phyloP scores from a whole-genome alignment of 2,797 vertebrate genomes.

The Buceros bicornis region DNA sequence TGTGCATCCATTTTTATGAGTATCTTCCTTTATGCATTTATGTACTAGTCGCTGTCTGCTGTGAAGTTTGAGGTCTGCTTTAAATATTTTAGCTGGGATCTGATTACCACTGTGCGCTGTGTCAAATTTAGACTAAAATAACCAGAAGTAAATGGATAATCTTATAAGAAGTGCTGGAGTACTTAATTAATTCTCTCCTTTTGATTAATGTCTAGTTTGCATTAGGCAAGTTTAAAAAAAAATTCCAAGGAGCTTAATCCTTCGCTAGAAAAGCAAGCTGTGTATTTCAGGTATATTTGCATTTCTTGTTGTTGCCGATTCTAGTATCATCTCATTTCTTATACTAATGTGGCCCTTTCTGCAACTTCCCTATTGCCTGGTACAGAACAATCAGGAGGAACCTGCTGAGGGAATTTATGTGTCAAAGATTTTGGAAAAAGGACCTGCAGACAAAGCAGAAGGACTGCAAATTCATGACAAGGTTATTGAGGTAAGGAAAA shows the following conservation, averaged over 20 bases:
- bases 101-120: background rate
- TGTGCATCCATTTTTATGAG: background rate
- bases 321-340: background rate
- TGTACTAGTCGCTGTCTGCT: background rate
- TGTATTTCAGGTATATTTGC: slow-evolving; percentile 13
- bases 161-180: slow-evolving; percentile 50
- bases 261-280: background rate
- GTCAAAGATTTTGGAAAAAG: slow-evolving; percentile 79
- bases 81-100: background rate
- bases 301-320: slow-evolving; percentile 10
- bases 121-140: slow-evolving; percentile 27
- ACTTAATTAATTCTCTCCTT: slow-evolving; percentile 58
- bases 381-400: slow-evolving; percentile 70
- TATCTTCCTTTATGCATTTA: background rate
- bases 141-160: slow-evolving; percentile 58
- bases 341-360: background rate
- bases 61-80: background rate
- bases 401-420: slow-evolving; percentile 79
- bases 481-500: slow-evolving; percentile 80
- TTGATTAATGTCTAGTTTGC: slow-evolving; percentile 62
- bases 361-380: background rate
- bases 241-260: slow-evolving; percentile 26
- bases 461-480: slow-evolving; percentile 77
- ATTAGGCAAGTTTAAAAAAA: slow-evolving; percentile 39
- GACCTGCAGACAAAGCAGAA: slow-evolving; percentile 77